Evolutionary conservation across 92 coral and sea anemone genomes (phyloP).

Genomic region (Zoanthus gigantus): DNA sequence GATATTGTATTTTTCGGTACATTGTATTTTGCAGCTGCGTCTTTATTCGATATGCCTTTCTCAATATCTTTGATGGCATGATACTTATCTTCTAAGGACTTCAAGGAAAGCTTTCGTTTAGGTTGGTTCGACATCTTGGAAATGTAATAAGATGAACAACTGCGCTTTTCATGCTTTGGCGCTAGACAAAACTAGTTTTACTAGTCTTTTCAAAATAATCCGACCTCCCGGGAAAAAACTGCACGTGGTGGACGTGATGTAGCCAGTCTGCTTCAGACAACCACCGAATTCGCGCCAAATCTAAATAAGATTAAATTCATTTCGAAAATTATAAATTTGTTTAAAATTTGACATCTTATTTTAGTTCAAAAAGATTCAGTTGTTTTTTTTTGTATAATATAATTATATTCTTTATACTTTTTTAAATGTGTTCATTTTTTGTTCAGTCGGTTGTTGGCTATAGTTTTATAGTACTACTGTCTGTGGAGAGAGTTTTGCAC

Average conservation of each 20-base stretch:
- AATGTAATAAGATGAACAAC: slow-evolving; percentile 12
- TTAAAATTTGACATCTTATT: slow-evolving; percentile 10
- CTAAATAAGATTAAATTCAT: slow-evolving; percentile 7
- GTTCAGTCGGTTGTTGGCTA: slow-evolving; percentile 25
- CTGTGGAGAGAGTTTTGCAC: slow-evolving; percentile 14
- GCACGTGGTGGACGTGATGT: slow-evolving; percentile 12
- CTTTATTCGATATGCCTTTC: slow-evolving; percentile 60
- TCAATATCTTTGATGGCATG: slow-evolving; percentile 60
- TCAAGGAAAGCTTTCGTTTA: slow-evolving; percentile 51
- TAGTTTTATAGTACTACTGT: slow-evolving; percentile 14
- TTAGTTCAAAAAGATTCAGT: slow-evolving; percentile 2
- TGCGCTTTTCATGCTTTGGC: slow-evolving; percentile 13
- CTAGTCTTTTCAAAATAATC: slow-evolving; percentile 9
- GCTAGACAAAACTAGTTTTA: slow-evolving; percentile 7
- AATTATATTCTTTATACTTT: slow-evolving; percentile 4
- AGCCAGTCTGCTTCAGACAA: slow-evolving; percentile 17
- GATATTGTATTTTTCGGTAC: slow-evolving; percentile 63
- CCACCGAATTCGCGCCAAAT: slow-evolving; percentile 16
- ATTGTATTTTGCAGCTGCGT: slow-evolving; percentile 59
- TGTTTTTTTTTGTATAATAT: slow-evolving; percentile 5
- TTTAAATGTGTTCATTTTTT: slow-evolving; percentile 21
- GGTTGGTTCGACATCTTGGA: slow-evolving; percentile 26
- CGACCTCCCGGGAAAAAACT: slow-evolving; percentile 14
- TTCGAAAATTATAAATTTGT: slow-evolving; percentile 10
- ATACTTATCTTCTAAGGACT: slow-evolving; percentile 60